A percentile compares a stretch with the other conserved stretches of the same genome.
Evolutionary conservation across 2,797 vertebrate species (phyloP).

Genomic region (Euphonia xanthogaster): DNA sequence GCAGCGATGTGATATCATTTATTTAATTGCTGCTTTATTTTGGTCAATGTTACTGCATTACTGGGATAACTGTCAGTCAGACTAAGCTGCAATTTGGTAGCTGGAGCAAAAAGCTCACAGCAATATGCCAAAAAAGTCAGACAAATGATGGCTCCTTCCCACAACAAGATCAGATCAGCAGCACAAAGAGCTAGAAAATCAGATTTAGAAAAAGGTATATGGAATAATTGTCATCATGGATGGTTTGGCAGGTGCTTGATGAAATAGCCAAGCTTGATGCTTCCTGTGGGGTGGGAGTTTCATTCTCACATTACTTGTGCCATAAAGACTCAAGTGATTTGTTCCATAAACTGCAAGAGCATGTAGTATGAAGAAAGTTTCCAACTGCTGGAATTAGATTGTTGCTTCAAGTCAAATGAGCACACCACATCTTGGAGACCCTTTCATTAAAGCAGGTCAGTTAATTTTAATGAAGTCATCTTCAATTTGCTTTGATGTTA

Average conservation of each 20-base stretch:
- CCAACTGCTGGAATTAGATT: background rate
- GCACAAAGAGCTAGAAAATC: background rate
- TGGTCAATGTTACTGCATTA: background rate
- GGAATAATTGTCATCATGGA: background rate
- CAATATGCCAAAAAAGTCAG: background rate
- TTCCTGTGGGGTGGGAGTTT: background rate
- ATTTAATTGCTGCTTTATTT: background rate
- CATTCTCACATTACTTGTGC: background rate
- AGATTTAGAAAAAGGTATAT: background rate
- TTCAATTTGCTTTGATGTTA: background rate
- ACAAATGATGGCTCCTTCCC: background rate
- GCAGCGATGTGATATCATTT: background rate
- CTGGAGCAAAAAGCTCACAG: background rate
- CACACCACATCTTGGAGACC: background rate
- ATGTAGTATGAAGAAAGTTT: background rate
- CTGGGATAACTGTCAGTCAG: background rate
- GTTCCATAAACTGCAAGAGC: background rate
- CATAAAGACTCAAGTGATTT: background rate
- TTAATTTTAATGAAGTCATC: slow-evolving; percentile 2
- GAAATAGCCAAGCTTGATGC: background rate
- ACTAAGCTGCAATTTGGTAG: background rate
- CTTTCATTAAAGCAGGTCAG: slow-evolving; percentile 23
- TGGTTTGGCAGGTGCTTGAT: background rate
- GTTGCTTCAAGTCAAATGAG: background rate
- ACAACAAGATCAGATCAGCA: background rate